phyloP scores from a whole-genome alignment of 1,140 invertebrate species.

The Trachelipus rathkii region DNA sequence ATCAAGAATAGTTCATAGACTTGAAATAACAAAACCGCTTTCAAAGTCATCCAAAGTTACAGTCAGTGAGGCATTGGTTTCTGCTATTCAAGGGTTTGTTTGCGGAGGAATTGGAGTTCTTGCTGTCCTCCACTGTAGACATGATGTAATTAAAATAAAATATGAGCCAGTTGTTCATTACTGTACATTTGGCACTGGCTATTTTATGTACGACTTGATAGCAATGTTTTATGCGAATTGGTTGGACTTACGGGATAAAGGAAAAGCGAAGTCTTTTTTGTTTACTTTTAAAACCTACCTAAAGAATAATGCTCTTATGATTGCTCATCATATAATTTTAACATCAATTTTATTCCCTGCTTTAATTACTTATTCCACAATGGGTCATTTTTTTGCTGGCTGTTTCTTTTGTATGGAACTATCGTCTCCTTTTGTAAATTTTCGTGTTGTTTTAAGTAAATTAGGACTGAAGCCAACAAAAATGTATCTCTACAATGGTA shows the following conservation, averaged over 20 bases:
- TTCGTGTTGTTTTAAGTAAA: slow-evolving; percentile 39
- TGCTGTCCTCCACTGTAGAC: slow-evolving; percentile 31
- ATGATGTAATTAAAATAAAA: slow-evolving; percentile 31
- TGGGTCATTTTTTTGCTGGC: slow-evolving; percentile 43
- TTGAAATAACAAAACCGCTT: background rate
- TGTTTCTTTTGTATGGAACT: slow-evolving; percentile 43
- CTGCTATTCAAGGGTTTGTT: slow-evolving; percentile 40
- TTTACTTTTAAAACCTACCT: slow-evolving; percentile 25
- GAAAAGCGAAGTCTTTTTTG: background rate
- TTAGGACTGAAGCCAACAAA: slow-evolving; percentile 38
- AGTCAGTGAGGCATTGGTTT: slow-evolving; percentile 40
- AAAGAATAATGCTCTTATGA: slow-evolving; percentile 35
- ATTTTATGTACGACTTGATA: slow-evolving; percentile 42
- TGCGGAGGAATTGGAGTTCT: slow-evolving; percentile 32
- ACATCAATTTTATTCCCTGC: slow-evolving; percentile 34
- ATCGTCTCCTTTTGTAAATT: slow-evolving; percentile 42
- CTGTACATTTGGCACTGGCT: slow-evolving; percentile 38
- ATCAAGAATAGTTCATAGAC: background rate
- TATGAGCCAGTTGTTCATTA: slow-evolving; percentile 37
- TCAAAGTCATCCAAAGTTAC: slow-evolving; percentile 19
- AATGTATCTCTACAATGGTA: slow-evolving; percentile 38
- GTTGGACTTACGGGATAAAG: background rate
- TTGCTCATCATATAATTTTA: slow-evolving; percentile 39
- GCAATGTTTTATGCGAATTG: slow-evolving; percentile 39
- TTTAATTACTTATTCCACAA: slow-evolving; percentile 36